phyloP scores from a whole-genome alignment of 2,113 vertebrate genomes.

The Grantiella picta region DNA sequence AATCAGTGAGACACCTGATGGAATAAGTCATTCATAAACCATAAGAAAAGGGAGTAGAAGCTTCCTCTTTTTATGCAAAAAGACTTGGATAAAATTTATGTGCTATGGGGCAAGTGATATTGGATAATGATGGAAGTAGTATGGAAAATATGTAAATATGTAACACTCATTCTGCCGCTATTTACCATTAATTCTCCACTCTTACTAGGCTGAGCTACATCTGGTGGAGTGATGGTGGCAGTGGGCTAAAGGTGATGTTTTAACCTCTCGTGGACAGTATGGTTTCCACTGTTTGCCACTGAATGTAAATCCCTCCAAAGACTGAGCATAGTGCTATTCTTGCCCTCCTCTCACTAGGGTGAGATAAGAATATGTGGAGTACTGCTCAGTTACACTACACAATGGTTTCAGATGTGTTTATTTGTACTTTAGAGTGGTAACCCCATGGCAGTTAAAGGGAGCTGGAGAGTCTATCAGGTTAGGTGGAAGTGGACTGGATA shows the following conservation, averaged over 20 bases:
- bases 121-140: not conserved
- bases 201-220: not conserved
- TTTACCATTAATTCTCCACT: not conserved
- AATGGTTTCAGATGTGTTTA: not conserved
- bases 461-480: not conserved
- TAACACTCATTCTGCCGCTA: not conserved
- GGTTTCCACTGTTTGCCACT: not conserved
- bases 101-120: not conserved
- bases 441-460: not conserved
- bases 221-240: not conserved
- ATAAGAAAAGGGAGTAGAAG: not conserved
- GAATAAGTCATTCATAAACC: not conserved
- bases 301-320: not conserved
- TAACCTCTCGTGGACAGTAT: not conserved
- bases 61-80: not conserved
- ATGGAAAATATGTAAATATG: not conserved
- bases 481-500: not conserved
- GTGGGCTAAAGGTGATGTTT: not conserved
- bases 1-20: not conserved
- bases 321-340: not conserved
- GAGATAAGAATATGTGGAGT: not conserved
- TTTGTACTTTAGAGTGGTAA: not conserved
- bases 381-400: not conserved
- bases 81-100: not conserved
- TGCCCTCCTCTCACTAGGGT: accelerated